A percentile compares a stretch with the other conserved stretches of the same genome.
Conservation (phyloP, 2,113 vertebrate species). For the Xenus cinereus region DNA sequence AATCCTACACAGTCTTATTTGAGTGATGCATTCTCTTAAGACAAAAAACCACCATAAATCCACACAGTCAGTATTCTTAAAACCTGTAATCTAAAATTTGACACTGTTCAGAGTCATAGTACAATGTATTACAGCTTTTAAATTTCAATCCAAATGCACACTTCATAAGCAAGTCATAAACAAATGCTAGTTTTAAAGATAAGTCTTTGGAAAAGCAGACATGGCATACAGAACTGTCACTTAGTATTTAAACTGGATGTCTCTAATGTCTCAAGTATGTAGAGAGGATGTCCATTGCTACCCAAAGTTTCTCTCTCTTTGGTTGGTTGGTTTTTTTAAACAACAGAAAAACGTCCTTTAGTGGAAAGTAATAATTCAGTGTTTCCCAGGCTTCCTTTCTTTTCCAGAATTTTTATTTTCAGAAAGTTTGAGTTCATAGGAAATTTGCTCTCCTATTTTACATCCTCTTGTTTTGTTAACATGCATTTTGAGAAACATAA, state of each 20-base stretch:
- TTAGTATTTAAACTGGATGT: background rate
- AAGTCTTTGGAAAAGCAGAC: background rate
- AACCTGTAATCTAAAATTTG: background rate
- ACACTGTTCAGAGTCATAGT: background rate
- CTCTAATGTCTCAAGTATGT: background rate
- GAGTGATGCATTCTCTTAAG: background rate
- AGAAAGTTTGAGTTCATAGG: background rate
- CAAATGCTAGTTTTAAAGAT: background rate
- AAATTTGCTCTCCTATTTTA: background rate
- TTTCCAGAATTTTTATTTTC: too few relatives aligned
- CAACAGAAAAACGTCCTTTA: background rate
- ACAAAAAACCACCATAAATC: background rate
- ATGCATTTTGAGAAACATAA: background rate
- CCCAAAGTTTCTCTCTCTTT: background rate
- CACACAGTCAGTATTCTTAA: background rate
- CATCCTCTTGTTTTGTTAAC: background rate
- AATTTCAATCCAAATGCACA: background rate
- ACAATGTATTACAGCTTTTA: background rate
- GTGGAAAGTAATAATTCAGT: background rate
- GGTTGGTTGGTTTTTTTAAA: background rate
- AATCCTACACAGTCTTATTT: background rate
- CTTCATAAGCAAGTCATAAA: background rate
- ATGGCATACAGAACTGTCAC: background rate
- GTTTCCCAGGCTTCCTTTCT: background rate
- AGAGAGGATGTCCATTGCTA: background rate